Conservation (phyloP, 2,113 vertebrate species). For the Numida meleagris region DNA sequence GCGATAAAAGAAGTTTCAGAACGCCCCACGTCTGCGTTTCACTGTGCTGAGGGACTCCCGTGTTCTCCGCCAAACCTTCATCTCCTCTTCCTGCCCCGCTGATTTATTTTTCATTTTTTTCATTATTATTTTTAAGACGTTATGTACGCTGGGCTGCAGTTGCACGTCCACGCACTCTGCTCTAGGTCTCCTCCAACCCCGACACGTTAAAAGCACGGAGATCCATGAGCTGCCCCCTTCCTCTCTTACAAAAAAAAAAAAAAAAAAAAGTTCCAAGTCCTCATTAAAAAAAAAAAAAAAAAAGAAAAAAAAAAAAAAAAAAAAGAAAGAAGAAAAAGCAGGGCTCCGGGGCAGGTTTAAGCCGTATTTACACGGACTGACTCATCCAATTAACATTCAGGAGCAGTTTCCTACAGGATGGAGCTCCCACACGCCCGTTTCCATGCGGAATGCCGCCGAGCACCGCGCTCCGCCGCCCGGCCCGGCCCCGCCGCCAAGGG, state of each 20-base stretch:
- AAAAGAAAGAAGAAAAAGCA: background rate
- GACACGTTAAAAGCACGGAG: slow-evolving; percentile 6
- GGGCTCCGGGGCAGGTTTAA: slow-evolving; percentile 63
- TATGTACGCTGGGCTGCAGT: background rate
- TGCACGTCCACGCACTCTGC: background rate
- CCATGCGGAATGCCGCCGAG: slow-evolving; percentile 69
- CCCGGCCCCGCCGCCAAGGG: no score
- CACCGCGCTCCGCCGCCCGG: background rate
- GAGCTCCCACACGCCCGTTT: slow-evolving; percentile 76
- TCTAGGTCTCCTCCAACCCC: slow-evolving; percentile 5
- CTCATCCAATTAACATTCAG: slow-evolving; percentile 81
- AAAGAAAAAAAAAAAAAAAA: background rate
- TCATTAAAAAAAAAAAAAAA: background rate
- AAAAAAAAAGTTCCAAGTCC: background rate
- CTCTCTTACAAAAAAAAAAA: background rate
- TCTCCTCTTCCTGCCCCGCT: background rate
- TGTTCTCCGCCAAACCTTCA: background rate
- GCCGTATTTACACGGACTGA: slow-evolving; percentile 79
- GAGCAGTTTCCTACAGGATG: slow-evolving; percentile 77
- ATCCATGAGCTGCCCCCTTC: background rate
- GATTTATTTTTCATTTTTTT: no score
- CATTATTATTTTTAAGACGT: background rate
- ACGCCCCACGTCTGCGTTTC: background rate
- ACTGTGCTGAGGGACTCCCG: background rate
- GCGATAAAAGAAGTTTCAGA: background rate